These are phyloP conservation scores for Pluvialis apricaria DNA, from an alignment of 2,113 vertebrate genomes.

Conservation along the genomic window DNA sequence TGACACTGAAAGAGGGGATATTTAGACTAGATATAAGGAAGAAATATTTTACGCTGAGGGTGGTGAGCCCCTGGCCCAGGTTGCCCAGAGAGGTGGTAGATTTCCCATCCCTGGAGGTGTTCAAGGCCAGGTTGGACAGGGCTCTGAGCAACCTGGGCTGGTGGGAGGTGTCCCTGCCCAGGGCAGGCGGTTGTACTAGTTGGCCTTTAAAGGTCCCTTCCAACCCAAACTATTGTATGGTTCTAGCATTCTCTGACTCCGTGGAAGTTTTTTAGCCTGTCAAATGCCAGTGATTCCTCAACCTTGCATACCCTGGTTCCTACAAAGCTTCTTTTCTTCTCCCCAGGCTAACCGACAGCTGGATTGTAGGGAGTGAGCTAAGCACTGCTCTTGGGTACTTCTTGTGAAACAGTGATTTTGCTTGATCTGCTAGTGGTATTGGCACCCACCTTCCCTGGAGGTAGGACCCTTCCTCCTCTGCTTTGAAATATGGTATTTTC, in stretches of 20 bases:
- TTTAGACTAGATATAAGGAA: no score
- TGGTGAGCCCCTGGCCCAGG: not conserved
- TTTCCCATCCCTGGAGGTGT: no score
- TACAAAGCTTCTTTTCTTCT: fast-evolving
- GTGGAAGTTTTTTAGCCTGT: not conserved
- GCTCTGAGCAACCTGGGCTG: not conserved
- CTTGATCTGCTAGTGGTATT: not conserved
- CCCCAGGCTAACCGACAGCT: fast-evolving
- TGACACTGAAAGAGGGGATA: no score
- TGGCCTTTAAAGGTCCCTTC: not conserved
- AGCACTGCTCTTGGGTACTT: not conserved
- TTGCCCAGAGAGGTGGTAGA: not conserved
- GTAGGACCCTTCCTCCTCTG: not conserved
- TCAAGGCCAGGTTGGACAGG: not conserved
- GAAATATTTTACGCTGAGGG: not conserved
- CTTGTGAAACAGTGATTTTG: not conserved
- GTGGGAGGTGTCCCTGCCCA: not conserved
- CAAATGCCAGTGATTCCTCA: not conserved
- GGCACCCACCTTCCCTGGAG: not conserved
- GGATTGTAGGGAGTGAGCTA: not conserved
- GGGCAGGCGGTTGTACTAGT: not conserved
- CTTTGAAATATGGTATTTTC: fast-evolving
- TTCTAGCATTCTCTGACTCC: not conserved
- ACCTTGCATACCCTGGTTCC: fast-evolving
- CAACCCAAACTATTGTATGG: not conserved